Percentiles rank a stretch among this genome's conserved stretches.
Conservation (phyloP, 92 coral and sea anemone genomes). For the Bergia sp. region DNA sequence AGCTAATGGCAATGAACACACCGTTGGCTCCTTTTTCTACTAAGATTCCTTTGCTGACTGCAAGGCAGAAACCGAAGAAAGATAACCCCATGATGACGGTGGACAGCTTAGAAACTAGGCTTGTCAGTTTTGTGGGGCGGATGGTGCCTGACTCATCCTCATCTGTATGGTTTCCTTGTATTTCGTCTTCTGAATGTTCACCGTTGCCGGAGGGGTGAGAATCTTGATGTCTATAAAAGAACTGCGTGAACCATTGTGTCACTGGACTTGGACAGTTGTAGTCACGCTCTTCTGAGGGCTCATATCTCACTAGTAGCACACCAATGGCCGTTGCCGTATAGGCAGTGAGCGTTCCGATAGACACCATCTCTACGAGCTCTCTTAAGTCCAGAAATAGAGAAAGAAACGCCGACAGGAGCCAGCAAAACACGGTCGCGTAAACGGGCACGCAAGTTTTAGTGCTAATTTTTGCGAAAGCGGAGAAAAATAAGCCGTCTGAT, state of each 20-base stretch:
- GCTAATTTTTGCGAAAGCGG: conserved; percentile 59
- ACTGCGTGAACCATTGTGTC: conserved; percentile 34
- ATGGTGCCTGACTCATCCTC: conserved; percentile 15
- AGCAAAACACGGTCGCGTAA: conserved; percentile 64
- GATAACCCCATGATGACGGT: conserved; percentile 16
- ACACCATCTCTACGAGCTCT: conserved; percentile 81
- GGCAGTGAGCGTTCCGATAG: conserved; percentile 84
- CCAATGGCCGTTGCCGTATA: conserved; percentile 77
- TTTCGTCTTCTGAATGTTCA: conserved; percentile 17
- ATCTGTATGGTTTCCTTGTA: conserved; percentile 21
- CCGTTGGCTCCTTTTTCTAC: not conserved
- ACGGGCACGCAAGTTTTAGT: conserved; percentile 61
- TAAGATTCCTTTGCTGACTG: conserved; percentile 37
- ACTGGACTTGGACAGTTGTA: conserved; percentile 9
- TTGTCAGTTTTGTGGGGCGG: conserved; percentile 10
- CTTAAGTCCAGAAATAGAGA: conserved; percentile 64
- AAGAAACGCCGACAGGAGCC: conserved; percentile 60
- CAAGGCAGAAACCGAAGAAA: conserved; percentile 38
- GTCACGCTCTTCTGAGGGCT: conserved; percentile 44
- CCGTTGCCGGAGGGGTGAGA: conserved; percentile 25
- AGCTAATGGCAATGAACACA: conserved; percentile 47
- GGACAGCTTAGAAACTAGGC: conserved; percentile 27
- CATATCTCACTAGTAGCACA: conserved; percentile 74
- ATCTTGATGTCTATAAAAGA: conserved; percentile 19
- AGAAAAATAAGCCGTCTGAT: conserved; percentile 73